Conservation (phyloP, 2,797 vertebrate species). For the Halcyon smyrnensis region DNA sequence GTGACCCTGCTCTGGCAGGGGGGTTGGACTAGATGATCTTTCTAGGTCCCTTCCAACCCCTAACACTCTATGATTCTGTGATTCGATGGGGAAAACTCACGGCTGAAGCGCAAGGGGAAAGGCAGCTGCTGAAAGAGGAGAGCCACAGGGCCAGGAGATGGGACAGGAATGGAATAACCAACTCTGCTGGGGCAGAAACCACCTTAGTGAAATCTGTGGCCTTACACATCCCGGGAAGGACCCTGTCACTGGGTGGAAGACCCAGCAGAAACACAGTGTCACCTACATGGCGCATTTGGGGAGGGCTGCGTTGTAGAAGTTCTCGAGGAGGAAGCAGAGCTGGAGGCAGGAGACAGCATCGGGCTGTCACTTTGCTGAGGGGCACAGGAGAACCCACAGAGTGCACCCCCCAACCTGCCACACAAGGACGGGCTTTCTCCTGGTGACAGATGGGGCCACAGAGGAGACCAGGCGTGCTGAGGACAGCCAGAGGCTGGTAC, state of each 20-base stretch:
- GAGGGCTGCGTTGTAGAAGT: not conserved
- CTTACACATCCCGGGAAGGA: accelerated
- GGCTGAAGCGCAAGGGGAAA: not conserved
- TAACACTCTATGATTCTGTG: too few relatives aligned
- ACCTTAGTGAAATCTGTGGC: not conserved
- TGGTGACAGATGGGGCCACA: accelerated
- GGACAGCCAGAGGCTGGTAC: not conserved
- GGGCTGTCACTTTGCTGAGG: not conserved
- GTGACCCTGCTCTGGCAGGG: too few relatives aligned
- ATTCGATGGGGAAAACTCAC: not conserved
- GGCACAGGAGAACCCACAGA: not conserved
- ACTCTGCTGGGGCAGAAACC: not conserved
- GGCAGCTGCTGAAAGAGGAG: not conserved
- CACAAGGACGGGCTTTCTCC: not conserved
- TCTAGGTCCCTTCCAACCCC: too few relatives aligned
- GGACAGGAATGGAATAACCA: not conserved
- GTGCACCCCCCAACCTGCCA: not conserved
- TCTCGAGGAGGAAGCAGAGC: not conserved
- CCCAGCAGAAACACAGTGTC: not conserved
- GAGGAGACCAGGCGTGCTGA: not conserved
- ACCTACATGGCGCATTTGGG: accelerated
- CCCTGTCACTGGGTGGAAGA: accelerated
- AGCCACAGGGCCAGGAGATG: not conserved
- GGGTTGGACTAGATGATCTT: too few relatives aligned
- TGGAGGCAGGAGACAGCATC: not conserved